Evolutionary conservation across 2,797 vertebrate species (phyloP).

Genomic region (Pantherophis alleghaniensis): DNA sequence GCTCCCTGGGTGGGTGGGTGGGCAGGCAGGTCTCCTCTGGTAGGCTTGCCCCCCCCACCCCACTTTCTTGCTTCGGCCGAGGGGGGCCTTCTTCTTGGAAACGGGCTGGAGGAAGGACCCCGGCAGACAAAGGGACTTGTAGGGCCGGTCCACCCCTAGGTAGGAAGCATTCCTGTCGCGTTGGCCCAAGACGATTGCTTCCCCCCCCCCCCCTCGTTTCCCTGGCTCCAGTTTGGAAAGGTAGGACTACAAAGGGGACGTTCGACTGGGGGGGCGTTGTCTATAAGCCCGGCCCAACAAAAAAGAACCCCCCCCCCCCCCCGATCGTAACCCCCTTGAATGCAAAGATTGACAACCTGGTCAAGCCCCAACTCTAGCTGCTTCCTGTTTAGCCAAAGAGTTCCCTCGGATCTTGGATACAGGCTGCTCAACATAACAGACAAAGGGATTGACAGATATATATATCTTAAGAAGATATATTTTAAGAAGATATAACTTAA

Average conservation of each 20-base stretch:
- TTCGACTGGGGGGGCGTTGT: too few species aligned
- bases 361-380: not conserved
- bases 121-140: conserved; percentile 12
- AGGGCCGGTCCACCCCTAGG: not conserved
- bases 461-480: too few species aligned
- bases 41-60: not conserved
- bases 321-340: not conserved
- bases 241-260: not conserved
- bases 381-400: not conserved
- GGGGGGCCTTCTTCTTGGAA: not conserved
- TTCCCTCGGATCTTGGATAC: not conserved
- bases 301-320: not conserved
- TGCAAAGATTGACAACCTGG: not conserved
- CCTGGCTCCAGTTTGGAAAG: not conserved
- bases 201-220: not conserved
- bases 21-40: not conserved
- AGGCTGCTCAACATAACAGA: not conserved
- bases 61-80: not conserved
- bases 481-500: too few species aligned
- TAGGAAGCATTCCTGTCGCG: not conserved
- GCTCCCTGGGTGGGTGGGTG: too few species aligned
- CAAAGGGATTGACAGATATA: conserved; percentile 7
- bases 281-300: too few species aligned
- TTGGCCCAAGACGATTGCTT: not conserved
- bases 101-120: not conserved